A percentile compares a stretch with the other conserved stretches of the same genome.
Evolutionary conservation across 2,888 invertebrate genomes (phyloP).

Genomic region (Tetrapedia diversipes): DNA sequence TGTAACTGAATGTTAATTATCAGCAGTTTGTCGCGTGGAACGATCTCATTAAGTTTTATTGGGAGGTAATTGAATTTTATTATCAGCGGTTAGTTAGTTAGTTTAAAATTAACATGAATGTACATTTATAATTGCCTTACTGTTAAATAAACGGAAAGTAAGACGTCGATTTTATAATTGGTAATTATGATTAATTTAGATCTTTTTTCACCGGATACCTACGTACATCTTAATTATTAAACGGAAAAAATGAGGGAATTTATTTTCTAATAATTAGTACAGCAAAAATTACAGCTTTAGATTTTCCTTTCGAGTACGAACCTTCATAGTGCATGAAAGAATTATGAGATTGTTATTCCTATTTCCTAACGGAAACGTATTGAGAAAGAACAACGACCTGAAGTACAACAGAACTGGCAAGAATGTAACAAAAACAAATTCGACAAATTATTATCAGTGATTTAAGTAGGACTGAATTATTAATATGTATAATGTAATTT

Average conservation of each 20-base stretch:
- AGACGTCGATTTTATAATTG: not conserved
- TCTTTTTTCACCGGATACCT: not conserved
- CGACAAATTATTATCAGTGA: not conserved
- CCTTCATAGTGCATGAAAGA: not conserved
- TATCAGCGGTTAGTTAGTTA: not conserved
- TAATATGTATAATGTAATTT: not conserved
- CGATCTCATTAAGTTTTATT: conserved; percentile 8
- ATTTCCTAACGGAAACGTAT: not conserved
- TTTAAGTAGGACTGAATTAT: not conserved
- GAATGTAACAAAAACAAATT: too few relatives aligned
- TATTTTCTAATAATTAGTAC: not conserved
- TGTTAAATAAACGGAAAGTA: not conserved
- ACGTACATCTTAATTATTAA: not conserved
- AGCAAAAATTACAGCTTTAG: not conserved
- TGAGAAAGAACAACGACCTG: not conserved
- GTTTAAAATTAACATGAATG: not conserved
- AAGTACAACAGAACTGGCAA: not conserved
- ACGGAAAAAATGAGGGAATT: not conserved
- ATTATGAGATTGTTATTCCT: not conserved
- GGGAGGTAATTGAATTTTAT: conserved; percentile 1
- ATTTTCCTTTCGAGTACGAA: not conserved
- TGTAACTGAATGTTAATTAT: not conserved
- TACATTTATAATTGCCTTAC: not conserved
- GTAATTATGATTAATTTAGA: conserved; percentile 2
- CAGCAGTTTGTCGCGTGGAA: not conserved